phyloP scores from a whole-genome alignment of 2,113 vertebrate genomes.

The Candoia aspera region DNA sequence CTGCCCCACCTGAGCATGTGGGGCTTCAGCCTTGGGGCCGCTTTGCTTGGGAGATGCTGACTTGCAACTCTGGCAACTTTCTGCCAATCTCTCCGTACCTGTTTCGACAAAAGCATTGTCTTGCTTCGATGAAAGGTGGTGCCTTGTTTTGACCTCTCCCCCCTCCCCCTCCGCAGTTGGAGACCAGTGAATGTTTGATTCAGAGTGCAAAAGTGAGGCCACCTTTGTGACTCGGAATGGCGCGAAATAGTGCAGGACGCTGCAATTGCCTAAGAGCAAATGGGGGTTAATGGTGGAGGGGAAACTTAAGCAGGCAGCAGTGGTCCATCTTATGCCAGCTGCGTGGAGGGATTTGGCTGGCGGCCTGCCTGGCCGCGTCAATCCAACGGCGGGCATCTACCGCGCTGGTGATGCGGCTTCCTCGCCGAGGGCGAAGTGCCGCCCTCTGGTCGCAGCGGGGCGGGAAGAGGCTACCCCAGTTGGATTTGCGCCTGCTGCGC shows the following conservation, averaged over 20 bases:
- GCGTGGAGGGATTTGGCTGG: background rate
- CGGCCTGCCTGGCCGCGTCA: too few relatives aligned
- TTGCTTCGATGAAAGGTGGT: too few relatives aligned
- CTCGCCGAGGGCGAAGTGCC: background rate
- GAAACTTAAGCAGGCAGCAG: background rate
- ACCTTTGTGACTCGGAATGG: background rate
- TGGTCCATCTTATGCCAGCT: background rate
- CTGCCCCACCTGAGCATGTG: constrained; percentile 78
- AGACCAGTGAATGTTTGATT: background rate
- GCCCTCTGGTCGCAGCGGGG: too few relatives aligned
- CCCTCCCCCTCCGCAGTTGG: background rate
- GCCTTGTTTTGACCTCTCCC: too few relatives aligned
- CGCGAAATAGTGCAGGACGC: background rate
- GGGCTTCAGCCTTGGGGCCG: constrained; percentile 27
- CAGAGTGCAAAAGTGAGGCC: background rate
- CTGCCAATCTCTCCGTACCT: too few relatives aligned
- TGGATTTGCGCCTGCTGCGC: background rate
- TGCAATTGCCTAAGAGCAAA: background rate
- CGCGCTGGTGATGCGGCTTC: too few relatives aligned
- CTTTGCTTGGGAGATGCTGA: too few relatives aligned
- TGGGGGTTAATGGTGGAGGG: background rate
- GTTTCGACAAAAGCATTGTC: too few relatives aligned
- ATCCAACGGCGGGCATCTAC: background rate
- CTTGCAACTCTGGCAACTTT: too few relatives aligned
- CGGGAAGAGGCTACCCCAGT: background rate